Evolutionary conservation across 2,113 vertebrate genomes (phyloP), one percentile per base, ranked within the genome.

Genomic region (Dromiciops gliroides): DNA sequence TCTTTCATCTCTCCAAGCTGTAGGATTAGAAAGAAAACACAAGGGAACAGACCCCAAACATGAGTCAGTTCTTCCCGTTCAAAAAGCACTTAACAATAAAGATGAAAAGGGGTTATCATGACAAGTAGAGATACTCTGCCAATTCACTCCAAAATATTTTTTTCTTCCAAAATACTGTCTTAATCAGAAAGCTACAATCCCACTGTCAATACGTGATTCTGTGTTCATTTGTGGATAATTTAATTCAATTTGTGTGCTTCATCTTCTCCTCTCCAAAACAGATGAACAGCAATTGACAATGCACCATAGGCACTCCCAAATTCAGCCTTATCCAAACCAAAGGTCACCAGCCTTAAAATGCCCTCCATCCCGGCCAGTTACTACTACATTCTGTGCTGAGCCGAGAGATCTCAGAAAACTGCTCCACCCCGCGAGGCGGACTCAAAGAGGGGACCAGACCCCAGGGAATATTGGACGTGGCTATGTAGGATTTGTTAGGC

Each of bases 1-100:
- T 60, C 51, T 94, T 96, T 98, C 28, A 97, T 96, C 0, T 98
- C 98, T 52, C 92, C 91, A 44, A 98, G 94, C 99, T 99, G 97
- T 47, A 51, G 97, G 47, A 44, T 83, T 44, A 83, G 19, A 83
- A 44, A 83, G 19, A 83, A 96, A 47, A 97, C 16, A 93, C 0
- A 92, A 22, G 0, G 75, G 90, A 88, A 50, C 3, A 19, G n/a
- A 16, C 0, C 16, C n/a, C 60, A n/a, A 67, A 75, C 28, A 83
- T 19, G 7, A 44, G n/a, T 44, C 6, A 23, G n/a, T 44, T 83
- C n/a, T 44, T 83, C 19, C 44, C n/a, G 44, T 83, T 83, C 67
- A 83, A 83, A 83, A 83, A 44, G 3, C n/a, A 44, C 67, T 75
- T 75, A 22, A 44, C n/a, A 14, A 67, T 75, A 44, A 44, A 23